Evolutionary conservation across 1,140 invertebrate genomes (phyloP).

Genomic region (Druon quercuslanigerum): DNA sequence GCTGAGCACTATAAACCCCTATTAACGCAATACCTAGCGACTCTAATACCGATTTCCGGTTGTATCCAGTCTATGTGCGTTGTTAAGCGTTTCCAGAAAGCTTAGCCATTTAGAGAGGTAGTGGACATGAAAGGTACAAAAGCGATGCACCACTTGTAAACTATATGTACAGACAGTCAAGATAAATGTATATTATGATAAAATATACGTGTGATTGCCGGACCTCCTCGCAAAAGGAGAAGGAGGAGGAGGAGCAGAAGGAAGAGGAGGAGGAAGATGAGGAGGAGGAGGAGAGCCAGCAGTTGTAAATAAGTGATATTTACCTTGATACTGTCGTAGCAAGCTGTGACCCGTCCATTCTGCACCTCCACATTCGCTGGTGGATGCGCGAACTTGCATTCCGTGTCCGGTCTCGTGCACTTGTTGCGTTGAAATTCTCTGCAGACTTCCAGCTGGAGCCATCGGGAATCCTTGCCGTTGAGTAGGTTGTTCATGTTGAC

Average conservation of each 20-base stretch:
- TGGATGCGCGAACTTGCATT: slow-evolving; percentile 99
- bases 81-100: slow-evolving; percentile 55
- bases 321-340: slow-evolving; percentile 99
- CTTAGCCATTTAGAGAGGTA: slow-evolving; percentile 48
- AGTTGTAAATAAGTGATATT: slow-evolving; percentile 50
- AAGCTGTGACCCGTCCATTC: slow-evolving; percentile 99
- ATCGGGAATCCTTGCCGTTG: slow-evolving; percentile 99
- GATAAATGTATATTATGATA: background rate
- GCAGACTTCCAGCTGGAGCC: slow-evolving; percentile 99
- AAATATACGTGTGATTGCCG: slow-evolving; percentile 13
- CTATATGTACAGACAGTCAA: slow-evolving; percentile 33
- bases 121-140: slow-evolving; percentile 54
- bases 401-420: slow-evolving; percentile 98
- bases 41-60: slow-evolving; percentile 12
- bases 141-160: slow-evolving; percentile 47
- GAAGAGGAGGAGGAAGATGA: too few species aligned
- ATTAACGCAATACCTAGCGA: background rate
- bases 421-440: slow-evolving; percentile 99
- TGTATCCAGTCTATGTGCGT: slow-evolving; percentile 51
- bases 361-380: slow-evolving; percentile 99
- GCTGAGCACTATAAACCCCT: background rate
- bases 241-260: too few species aligned
- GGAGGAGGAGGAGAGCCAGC: slow-evolving; percentile 32
- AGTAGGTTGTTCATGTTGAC: slow-evolving; percentile 97
- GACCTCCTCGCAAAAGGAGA: background rate